phyloP scores from a whole-genome alignment of 2,888 invertebrate genomes.

The Hirtodrosophila cameraria region DNA sequence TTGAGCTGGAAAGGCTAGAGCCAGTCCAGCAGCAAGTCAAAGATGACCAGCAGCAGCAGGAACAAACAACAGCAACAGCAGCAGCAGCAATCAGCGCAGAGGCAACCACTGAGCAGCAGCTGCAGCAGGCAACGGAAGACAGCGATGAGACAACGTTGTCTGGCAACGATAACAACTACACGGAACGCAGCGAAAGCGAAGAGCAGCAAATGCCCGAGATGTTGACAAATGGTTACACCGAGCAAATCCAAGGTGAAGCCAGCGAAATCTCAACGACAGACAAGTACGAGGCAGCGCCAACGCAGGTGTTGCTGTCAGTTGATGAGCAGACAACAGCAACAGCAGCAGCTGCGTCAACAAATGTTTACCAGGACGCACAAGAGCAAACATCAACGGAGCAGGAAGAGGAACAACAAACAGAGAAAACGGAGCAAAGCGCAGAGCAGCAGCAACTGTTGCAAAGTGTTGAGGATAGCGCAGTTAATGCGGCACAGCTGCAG shows the following conservation, averaged over 20 bases:
- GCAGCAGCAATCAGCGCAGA: slow-evolving; percentile 13
- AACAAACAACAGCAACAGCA: slow-evolving; percentile 14
- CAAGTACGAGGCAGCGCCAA: slow-evolving; percentile 31
- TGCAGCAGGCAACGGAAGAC: slow-evolving; percentile 21
- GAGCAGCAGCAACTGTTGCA: slow-evolving; percentile 16
- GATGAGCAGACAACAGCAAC: slow-evolving; percentile 19
- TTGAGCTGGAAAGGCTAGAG: slow-evolving; percentile 53
- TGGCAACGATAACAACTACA: slow-evolving; percentile 8
- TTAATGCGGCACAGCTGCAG: slow-evolving; percentile 57
- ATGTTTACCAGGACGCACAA: slow-evolving; percentile 48
- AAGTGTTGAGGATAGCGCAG: slow-evolving; percentile 56
- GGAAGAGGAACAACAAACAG: slow-evolving; percentile 23
- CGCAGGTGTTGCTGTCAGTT: slow-evolving; percentile 32
- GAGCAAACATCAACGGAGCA: slow-evolving; percentile 59
- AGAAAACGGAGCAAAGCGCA: slow-evolving; percentile 21
- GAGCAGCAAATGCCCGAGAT: slow-evolving; percentile 67
- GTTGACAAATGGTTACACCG: slow-evolving; percentile 67
- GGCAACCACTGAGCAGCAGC: slow-evolving; percentile 33
- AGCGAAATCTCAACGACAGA: slow-evolving; percentile 29
- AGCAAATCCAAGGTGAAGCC: slow-evolving; percentile 43
- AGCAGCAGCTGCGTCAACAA: slow-evolving; percentile 28
- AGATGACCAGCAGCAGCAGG: neutral
- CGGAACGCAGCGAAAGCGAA: slow-evolving; percentile 45
- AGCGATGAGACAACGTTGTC: slow-evolving; percentile 45
- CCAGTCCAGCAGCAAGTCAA: slow-evolving; percentile 45